Evolutionary conservation across 2,113 vertebrate genomes (phyloP), one percentile per base, ranked within the genome.

Genomic region (Chitala chitala): DNA sequence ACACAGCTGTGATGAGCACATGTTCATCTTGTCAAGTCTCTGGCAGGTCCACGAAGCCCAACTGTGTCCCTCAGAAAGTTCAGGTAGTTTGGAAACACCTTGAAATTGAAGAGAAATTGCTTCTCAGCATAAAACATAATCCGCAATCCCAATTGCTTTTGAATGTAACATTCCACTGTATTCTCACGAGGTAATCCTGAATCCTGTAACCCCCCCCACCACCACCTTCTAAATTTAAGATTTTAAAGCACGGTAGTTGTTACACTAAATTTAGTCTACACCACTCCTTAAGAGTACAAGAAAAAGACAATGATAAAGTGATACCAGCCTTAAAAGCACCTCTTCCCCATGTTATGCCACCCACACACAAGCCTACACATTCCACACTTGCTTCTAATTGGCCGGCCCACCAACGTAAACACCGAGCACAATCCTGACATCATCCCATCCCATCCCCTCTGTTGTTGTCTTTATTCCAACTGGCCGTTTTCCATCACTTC

Each of bases 201-300:
- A n/a, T n/a, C n/a, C n/a, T n/a, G n/a, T n/a, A n/a, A n/a, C n/a
- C n/a, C n/a, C n/a, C n/a, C n/a, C n/a, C n/a, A n/a, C n/a, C n/a
- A n/a, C n/a, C n/a, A n/a, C n/a, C n/a, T n/a, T n/a, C n/a, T n/a
- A n/a, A n/a, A n/a, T n/a, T n/a, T n/a, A n/a, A n/a, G n/a, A n/a
- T n/a, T 50, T 63, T 22, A 36, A 6, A 56, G 24, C 46, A 61
- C 24, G 33, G 71, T 46, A 73, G 56, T 38, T 48, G 1, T 10
- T 12, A 10, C 13, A 46, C 72, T 73, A 73, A 63, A 73, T 63
- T 20, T 64, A 63, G 72, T 44, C 29, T 31, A 20, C 5, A 26
- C 44, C 44, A 31, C 56, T 50, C 44, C 72, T 50, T 31, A 36
- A n/a, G 72, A 58, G 72, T 50, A 29, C 42, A 36, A 3, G 26